Base-by-base conservation (phyloP, 37 sponge, comb jelly and placozoan genomes). In the Halichondria panicea region DNA sequence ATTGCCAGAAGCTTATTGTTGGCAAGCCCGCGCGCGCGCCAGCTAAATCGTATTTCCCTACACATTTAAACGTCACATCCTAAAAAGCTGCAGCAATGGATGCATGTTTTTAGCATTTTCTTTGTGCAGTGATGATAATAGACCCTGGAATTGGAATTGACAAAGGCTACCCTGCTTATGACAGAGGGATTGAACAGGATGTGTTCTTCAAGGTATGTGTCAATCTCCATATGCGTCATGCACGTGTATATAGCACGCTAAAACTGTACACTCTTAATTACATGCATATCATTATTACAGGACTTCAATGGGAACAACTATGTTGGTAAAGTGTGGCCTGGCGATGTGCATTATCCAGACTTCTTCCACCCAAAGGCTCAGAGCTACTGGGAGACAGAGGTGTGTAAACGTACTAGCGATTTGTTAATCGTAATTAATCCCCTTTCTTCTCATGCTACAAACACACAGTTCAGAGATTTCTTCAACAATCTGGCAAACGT, bases 81-180 rank as follows among this genome's bases (percentile, higher is more conserved):
- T n/a, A n/a, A n/a, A n/a, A n/a, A n/a, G n/a, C n/a, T n/a, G n/a
- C n/a, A n/a, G n/a, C n/a, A n/a, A n/a, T n/a, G n/a, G n/a, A n/a
- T n/a, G n/a, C n/a, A n/a, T n/a, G n/a, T n/a, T n/a, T n/a, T n/a
- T n/a, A n/a, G n/a, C 54, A 24, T 11, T 48, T 48, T 18, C 11
- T 48, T 48, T 18, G 11, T 48, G 11, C 41, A 90, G 91, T 93
- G 9, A 76, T 85, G 40, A 85, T 93, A 24, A 57, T 85, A 63
- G 94, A 93, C 85, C 89, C 89, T 63, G 94, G 94, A 7, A 85
- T 93, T 35, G 42, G 30, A 13, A 85, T 36, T 8, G 62, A 81
- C 3, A 39, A 28, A 12, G 78, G 82, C 53, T 93, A 93, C 72
- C 19, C 15, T 0, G 70, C 94, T 1, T 93, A 81, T 28, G 79